Conservation (phyloP, 2,113 vertebrate genomes). For the Ammospiza caudacuta region DNA sequence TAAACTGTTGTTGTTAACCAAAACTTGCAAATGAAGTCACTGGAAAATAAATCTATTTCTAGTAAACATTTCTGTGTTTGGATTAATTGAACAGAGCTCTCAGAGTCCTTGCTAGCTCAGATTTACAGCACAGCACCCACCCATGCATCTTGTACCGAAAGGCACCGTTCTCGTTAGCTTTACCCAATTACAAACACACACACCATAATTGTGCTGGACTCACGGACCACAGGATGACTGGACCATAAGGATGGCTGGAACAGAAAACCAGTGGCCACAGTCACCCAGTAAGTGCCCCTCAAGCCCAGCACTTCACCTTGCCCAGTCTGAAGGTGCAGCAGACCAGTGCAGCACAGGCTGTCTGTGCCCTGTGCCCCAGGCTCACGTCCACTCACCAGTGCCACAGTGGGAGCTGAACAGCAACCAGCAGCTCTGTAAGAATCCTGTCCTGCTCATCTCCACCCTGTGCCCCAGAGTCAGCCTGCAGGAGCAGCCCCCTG, state of each 20-base stretch:
- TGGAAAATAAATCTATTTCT: conserved; percentile 19
- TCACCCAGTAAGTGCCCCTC: neutral
- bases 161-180: neutral
- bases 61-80: conserved; percentile 22
- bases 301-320: neutral
- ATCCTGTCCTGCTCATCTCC: accelerated
- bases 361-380: accelerated
- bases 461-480: neutral
- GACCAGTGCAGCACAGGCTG: accelerated
- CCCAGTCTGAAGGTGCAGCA: neutral
- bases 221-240: accelerated
- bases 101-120: neutral
- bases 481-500: neutral
- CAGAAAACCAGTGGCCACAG: neutral
- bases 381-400: accelerated
- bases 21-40: conserved; percentile 49
- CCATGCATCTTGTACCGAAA: neutral
- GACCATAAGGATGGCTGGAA: accelerated
- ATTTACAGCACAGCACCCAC: neutral
- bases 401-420: neutral
- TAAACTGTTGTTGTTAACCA: conserved; percentile 50
- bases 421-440: neutral
- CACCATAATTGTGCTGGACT: neutral
- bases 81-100: conserved; percentile 15
- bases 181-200: neutral